These are phyloP conservation scores for Oxycera nigricornis DNA, from an alignment of 2,888 invertebrate genomes.

Conservation along the genomic window DNA sequence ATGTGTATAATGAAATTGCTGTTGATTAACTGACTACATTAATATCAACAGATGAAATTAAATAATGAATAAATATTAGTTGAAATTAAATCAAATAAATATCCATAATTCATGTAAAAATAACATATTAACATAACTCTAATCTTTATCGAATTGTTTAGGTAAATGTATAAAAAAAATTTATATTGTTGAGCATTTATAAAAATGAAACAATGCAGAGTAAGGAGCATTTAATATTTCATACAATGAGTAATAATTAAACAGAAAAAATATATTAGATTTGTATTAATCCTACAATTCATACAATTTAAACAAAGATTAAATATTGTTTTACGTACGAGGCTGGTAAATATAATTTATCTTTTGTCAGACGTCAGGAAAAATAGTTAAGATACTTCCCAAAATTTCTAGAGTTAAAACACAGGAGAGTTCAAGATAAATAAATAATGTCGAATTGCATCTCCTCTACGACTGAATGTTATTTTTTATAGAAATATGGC, in stretches of 20 bases:
- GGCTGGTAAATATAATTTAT: no score
- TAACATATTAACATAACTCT: no score
- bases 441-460: no score
- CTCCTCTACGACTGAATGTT: no score
- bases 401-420: no score
- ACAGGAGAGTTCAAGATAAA: no score
- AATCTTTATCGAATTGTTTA: neutral
- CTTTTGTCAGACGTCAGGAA: no score
- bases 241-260: neutral
- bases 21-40: neutral
- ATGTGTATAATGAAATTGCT: conserved; percentile 23
- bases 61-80: neutral
- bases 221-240: neutral
- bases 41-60: neutral
- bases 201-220: conserved; percentile 8
- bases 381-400: no score
- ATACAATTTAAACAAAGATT: neutral
- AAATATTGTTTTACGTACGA: no score
- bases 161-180: conserved; percentile 20
- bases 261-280: neutral
- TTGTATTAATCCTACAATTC: no score
- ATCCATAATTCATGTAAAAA: neutral
- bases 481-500: no score
- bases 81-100: neutral
- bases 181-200: conserved; percentile 31